phyloP scores from a whole-genome alignment of 1,140 invertebrate genomes.

The Drosophila ohnishii region DNA sequence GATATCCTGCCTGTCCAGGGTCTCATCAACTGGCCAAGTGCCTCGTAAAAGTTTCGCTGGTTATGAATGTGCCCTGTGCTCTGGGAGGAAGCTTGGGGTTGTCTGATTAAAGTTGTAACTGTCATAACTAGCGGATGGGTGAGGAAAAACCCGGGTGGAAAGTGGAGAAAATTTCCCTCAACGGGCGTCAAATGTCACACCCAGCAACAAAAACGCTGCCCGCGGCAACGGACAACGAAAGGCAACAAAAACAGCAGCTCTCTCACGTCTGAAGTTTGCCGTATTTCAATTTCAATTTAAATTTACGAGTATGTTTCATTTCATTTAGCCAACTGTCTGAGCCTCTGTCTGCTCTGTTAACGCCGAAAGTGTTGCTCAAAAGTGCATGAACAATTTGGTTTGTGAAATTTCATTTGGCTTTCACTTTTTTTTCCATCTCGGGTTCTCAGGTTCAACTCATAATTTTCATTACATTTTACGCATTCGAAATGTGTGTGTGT shows the following conservation, averaged over 20 bases:
- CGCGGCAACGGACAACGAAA: constrained; percentile 24
- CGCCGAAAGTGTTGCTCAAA: constrained; percentile 73
- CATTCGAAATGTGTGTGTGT: constrained; percentile 63
- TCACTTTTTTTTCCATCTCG: constrained; percentile 43
- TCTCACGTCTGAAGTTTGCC: constrained; percentile 43
- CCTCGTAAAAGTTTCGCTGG: constrained; percentile 54
- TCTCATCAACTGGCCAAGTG: constrained; percentile 52
- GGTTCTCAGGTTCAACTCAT: constrained; percentile 55
- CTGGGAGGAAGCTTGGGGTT: neutral
- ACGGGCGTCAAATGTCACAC: constrained; percentile 59
- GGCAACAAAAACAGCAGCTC: constrained; percentile 33
- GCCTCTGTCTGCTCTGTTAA: constrained; percentile 39
- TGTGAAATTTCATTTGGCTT: constrained; percentile 77
- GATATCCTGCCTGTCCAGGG: constrained; percentile 17
- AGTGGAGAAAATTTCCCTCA: constrained; percentile 27
- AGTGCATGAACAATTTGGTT: constrained; percentile 79
- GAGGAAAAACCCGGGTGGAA: neutral
- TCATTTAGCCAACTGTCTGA: constrained; percentile 56
- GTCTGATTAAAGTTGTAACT: constrained; percentile 61
- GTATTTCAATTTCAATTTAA: constrained; percentile 64
- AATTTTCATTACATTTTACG: constrained; percentile 76
- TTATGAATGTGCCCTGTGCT: constrained; percentile 9
- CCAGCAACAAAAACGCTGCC: constrained; percentile 50
- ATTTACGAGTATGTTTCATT: constrained; percentile 65
- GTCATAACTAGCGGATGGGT: constrained; percentile 34